A percentile compares a stretch with the other conserved stretches of the same genome.
Conservation (phyloP, 2,113 vertebrate genomes). For the Herpailurus yagouaroundi region DNA sequence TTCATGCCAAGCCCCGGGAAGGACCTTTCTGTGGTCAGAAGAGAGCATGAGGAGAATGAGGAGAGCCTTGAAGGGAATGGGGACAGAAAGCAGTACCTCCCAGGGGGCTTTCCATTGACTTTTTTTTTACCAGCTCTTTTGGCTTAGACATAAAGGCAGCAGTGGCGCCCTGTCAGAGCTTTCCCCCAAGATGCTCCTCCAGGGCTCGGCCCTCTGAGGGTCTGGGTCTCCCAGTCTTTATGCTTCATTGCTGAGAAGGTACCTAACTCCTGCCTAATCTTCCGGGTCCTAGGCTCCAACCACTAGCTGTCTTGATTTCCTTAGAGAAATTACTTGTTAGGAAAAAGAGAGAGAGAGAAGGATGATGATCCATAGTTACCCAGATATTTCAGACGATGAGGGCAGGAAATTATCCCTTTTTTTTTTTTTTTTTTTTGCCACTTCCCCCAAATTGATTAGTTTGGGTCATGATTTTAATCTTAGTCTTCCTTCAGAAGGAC, state of each 20-base stretch:
- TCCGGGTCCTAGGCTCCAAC: background rate
- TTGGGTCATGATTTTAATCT: background rate
- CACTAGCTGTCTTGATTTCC: background rate
- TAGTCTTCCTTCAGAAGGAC: background rate
- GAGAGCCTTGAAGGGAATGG: background rate
- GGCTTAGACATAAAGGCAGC: background rate
- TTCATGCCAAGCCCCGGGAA: background rate
- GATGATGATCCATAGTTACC: background rate
- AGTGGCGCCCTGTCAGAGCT: background rate
- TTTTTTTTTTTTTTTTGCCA: background rate
- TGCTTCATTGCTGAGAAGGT: background rate
- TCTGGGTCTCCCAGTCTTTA: background rate
- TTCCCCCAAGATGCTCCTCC: background rate
- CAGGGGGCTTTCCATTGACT: background rate
- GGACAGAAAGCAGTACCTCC: background rate
- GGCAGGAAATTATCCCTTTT: background rate
- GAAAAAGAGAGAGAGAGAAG: too few species aligned
- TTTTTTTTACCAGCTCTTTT: background rate
- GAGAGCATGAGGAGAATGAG: background rate
- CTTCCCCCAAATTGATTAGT: background rate
- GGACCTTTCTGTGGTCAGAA: background rate
- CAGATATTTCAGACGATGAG: background rate
- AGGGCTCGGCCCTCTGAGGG: background rate
- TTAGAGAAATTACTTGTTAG: background rate
- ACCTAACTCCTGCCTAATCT: background rate